Conservation (phyloP, 2,797 vertebrate species). For the Ctenochaetus hawaiiensis region DNA sequence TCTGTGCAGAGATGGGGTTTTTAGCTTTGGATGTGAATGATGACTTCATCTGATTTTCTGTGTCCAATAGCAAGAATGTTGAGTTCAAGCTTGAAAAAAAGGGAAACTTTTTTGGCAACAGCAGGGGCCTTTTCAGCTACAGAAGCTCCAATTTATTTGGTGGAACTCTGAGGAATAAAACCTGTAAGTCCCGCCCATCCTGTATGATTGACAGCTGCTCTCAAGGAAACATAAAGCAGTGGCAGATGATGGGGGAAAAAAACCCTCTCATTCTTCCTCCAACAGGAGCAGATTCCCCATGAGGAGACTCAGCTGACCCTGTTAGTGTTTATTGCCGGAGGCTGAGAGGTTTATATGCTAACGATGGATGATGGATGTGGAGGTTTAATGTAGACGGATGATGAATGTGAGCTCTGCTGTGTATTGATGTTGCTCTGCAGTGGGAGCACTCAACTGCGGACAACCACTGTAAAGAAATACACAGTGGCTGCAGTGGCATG, state of each 20-base stretch:
- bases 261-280: background rate
- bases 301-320: constrained; percentile 13
- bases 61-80: too few species aligned
- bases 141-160: too few species aligned
- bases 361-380: constrained; percentile 42
- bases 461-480: constrained; percentile 24
- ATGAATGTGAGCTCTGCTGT: constrained; percentile 34
- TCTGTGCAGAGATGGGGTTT: too few species aligned
- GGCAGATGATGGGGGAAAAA: constrained; percentile 4
- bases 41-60: too few species aligned
- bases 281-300: background rate
- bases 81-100: too few species aligned
- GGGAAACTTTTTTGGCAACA: too few species aligned
- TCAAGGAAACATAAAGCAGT: background rate
- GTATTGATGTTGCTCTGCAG: constrained; percentile 5
- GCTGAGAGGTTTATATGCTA: constrained; percentile 26
- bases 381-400: constrained; percentile 33
- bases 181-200: background rate
- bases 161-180: background rate
- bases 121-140: too few species aligned
- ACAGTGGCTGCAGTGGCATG: constrained; percentile 25
- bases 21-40: too few species aligned
- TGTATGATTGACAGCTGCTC: background rate
- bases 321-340: constrained; percentile 31
- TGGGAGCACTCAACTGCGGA: constrained; percentile 2